Base-by-base conservation (phyloP, 2,888 invertebrate genomes). In the Campopleginae sp. region DNA sequence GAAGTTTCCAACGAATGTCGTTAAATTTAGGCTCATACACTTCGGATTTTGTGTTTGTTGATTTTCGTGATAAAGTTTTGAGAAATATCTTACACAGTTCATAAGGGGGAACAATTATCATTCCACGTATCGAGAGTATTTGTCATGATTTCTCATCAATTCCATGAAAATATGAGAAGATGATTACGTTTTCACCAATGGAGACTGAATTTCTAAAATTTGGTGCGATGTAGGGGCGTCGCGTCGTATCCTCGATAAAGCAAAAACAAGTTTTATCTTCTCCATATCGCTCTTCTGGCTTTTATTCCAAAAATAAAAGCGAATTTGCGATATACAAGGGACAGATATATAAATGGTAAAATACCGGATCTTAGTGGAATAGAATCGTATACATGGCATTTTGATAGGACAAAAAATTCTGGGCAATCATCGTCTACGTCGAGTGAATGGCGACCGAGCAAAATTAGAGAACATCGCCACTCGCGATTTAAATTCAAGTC, bases 201-300 rank as follows among this genome's bases (percentile, higher is more conserved):
- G 48, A 48, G 7, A n/a, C 48, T 0, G 7, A n/a, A 48, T 48
- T 48, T 48, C 6, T 14, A 7, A 1, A n/a, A 17, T 48, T 17
- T 48, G 4, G 31, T 31, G 31, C 31, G 31, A 2, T n/a, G 46
- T 7, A 31, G 48, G 7, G 33, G 0, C 17, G 17, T 46, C 61
- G 42, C 61, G 42, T 68, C 61, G 42, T 68, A 71, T 51, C 72
- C 54, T 71, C 33, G 63, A 70, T 76, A 76, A 82, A 63, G 8
- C 71, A 8, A 31, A 48, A 63, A 82, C 61, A 38, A 54, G 63
- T 54, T 76, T 82, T 71, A 72, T 31, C 72, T n/a, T 42, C n/a
- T n/a, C n/a, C n/a, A n/a, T n/a, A n/a, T n/a, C n/a, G n/a, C n/a
- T 51, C 17, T 6, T 63, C 1, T 63, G 17, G n/a, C 31, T n/a